Conservation (phyloP, 2,797 vertebrate genomes). For the Gadopsis marmoratus region DNA sequence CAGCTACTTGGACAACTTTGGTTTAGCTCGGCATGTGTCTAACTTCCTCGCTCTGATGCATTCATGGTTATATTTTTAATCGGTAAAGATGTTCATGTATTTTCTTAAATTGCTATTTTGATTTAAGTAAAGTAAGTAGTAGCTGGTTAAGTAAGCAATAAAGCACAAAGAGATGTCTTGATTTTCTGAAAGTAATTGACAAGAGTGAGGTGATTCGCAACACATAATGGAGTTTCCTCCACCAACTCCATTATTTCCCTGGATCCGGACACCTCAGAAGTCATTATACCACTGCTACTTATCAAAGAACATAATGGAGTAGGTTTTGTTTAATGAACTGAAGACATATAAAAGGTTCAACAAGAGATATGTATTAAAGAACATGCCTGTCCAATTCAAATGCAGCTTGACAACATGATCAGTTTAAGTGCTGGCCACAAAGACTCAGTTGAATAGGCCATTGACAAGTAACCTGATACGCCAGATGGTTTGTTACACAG, state of each 20-base stretch:
- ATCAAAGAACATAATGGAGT: slow-evolving; percentile 33
- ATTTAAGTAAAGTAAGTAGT: slow-evolving; percentile 44
- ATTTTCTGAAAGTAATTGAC: slow-evolving; percentile 18
- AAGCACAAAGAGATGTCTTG: slow-evolving; percentile 25
- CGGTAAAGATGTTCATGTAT: slow-evolving; percentile 52
- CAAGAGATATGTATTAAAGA: slow-evolving; percentile 18
- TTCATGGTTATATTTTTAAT: slow-evolving; percentile 71
- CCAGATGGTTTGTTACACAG: too few relatives aligned
- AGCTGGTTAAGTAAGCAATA: slow-evolving; percentile 45
- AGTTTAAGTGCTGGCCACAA: slow-evolving; percentile 32
- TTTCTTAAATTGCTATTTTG: slow-evolving; percentile 39
- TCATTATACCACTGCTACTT: slow-evolving; percentile 33
- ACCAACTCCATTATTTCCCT: slow-evolving; percentile 35
- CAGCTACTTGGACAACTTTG: slow-evolving; percentile 86
- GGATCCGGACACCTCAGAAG: slow-evolving; percentile 29
- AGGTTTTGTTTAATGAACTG: slow-evolving; percentile 31
- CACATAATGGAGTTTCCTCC: slow-evolving; percentile 9
- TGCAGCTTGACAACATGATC: slow-evolving; percentile 40
- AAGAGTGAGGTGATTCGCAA: slow-evolving; percentile 25
- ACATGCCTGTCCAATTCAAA: background rate
- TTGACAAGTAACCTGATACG: slow-evolving; percentile 6
- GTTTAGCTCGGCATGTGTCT: slow-evolving; percentile 63
- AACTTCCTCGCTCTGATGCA: slow-evolving; percentile 56
- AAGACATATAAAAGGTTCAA: slow-evolving; percentile 14
- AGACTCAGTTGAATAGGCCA: slow-evolving; percentile 41